Base-by-base conservation (phyloP, 1,140 invertebrate genomes). In the Geopemphigus sp. region DNA sequence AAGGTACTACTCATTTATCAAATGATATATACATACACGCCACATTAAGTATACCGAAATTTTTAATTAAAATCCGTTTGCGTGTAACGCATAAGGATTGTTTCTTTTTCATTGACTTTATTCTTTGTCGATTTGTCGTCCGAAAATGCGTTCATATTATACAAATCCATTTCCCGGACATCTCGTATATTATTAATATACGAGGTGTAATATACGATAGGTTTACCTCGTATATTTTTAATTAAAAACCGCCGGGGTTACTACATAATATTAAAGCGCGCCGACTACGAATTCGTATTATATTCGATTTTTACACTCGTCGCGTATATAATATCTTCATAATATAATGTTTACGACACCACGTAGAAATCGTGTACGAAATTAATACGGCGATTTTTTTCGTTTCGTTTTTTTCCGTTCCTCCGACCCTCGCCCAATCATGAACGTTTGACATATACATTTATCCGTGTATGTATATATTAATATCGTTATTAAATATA, bases 21-120 rank as follows among this genome's bases (percentile, higher is more conserved):
- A n/a, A n/a, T n/a, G n/a, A n/a, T n/a, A n/a, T n/a, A n/a, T n/a
- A n/a, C 53, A 54, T 57, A 6, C n/a, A 57, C 24, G 24, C 11
- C 24, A 45, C 11, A 70, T 70, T 24, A 24, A 8, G 57, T 29
- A 50, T 50, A 3, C 17, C 26, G 50, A 72, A 72, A 24, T 72
- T 72, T 72, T 72, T 72, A 72, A 72, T 72, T 72, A 72, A 72
- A 72, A 72, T 72, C 47, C 24, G 54, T 72, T 72, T 29, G n/a
- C n/a, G n/a, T n/a, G n/a, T n/a, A n/a, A n/a, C n/a, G n/a, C n/a
- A n/a, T n/a, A n/a, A n/a, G n/a, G n/a, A n/a, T n/a, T n/a, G n/a
- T n/a, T n/a, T n/a, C n/a, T n/a, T n/a, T n/a, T n/a, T n/a, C n/a
- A n/a, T n/a, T n/a, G n/a, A n/a, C n/a, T n/a, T n/a, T n/a, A n/a